Evolutionary conservation across 2,888 invertebrate genomes (phyloP).

Genomic region (Bruchidius siliquastri): DNA sequence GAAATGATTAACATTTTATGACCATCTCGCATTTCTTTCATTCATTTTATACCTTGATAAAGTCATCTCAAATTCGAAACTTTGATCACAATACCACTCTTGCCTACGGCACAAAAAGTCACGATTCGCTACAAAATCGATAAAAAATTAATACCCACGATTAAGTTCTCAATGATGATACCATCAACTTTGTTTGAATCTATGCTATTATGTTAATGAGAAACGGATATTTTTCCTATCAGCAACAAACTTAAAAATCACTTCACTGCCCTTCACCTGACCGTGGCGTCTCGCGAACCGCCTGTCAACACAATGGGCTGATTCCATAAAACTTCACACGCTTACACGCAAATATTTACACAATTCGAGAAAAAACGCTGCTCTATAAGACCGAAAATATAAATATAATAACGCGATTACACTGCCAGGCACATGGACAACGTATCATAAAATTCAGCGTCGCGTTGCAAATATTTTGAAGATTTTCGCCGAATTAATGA

Average conservation of each 20-base stretch:
- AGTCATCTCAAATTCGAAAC: too few species aligned
- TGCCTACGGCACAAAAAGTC: too few species aligned
- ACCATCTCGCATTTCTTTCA: too few species aligned
- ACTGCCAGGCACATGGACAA: background rate
- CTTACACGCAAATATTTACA: background rate
- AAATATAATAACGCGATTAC: background rate
- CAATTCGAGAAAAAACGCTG: background rate
- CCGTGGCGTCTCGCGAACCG: background rate
- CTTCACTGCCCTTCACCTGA: background rate
- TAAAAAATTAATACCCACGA: too few species aligned
- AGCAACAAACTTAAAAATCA: background rate
- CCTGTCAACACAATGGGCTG: background rate
- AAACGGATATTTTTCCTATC: too few species aligned
- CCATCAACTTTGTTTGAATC: too few species aligned
- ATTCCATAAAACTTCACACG: background rate
- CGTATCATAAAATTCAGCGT: background rate
- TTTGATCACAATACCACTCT: too few species aligned
- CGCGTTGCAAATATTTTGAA: background rate
- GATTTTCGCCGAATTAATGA: background rate
- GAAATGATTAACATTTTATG: too few species aligned
- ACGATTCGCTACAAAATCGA: too few species aligned
- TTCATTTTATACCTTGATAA: too few species aligned
- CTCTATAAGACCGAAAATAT: background rate
- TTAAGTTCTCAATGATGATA: too few species aligned
- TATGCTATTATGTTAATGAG: too few species aligned